Evolutionary conservation across 2,797 vertebrate species (phyloP), one percentile per base, ranked within the genome.

Genomic region (Lateolabrax maculatus): DNA sequence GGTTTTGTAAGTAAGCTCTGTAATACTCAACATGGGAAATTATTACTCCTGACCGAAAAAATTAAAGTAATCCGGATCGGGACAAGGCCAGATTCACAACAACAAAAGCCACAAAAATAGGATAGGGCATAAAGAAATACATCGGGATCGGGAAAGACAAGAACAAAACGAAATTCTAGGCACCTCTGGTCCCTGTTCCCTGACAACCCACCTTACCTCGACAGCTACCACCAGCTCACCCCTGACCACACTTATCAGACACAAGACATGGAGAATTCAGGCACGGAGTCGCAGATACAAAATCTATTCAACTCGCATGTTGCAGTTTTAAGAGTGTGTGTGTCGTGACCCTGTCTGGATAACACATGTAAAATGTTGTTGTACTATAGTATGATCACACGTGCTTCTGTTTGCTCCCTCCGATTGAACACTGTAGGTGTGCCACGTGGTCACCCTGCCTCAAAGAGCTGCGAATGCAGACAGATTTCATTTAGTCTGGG

Each of bases 401-500:
- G 75, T 74, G 79, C 75, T 79, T 61, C 39, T 9, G 19, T 64
- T 84, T 60, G 9, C 67, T 58, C 53, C 61, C 52, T 77, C 80
- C 72, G 81, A 70, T 57, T 55, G 46, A 80, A 80, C 57, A 69
- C 66, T 51, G 68, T 25, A 79, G 74, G 67, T 79, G 67, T 79
- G 73, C 78, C 84, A 61, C 10, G 21, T 78, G 77, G 70, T 78
- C 83, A 62, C 64, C 25, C 56, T 39, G 63, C 72, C 84, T 80
- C 77, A 78, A 62, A 79, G 71, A 73, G 60, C 52, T 34, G 67
- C 51, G 36, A 62, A 83, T 23, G 46, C 74, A 83, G 31, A 72
- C 86, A 71, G 49, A 76, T 79, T 87, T 88, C 15, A 84, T 75
- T 84, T 76, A 66, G 83, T 83, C 82, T 80, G 80, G 65, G 34